A percentile compares a stretch with the other conserved stretches of the same genome.
Conservation (phyloP, 1,140 invertebrate genomes). For the Asbolus verrucosus region DNA sequence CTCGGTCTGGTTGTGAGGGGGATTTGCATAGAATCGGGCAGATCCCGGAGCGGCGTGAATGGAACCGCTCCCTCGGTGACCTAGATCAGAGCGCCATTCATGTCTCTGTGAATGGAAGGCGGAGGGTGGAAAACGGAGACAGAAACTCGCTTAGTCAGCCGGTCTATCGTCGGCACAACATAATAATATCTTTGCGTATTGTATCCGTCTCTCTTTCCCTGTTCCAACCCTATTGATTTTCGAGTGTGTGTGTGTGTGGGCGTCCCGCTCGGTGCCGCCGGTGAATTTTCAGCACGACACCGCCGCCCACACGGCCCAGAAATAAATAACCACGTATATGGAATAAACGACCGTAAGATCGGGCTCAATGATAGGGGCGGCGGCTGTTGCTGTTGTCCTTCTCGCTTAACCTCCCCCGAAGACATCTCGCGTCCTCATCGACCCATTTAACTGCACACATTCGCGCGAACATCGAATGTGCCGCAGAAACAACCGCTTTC, state of each 20-base stretch:
- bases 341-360: slow-evolving; percentile 13
- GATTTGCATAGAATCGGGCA: slow-evolving; percentile 8
- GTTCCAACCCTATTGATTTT: slow-evolving; percentile 46
- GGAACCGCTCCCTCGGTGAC: slow-evolving; percentile 51
- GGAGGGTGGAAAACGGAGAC: slow-evolving; percentile 44
- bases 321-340: slow-evolving; percentile 38
- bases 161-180: slow-evolving; percentile 34
- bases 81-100: slow-evolving; percentile 57
- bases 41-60: slow-evolving; percentile 46
- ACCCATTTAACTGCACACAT: not conserved
- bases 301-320: slow-evolving; percentile 25
- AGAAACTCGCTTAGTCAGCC: slow-evolving; percentile 43
- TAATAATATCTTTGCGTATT: slow-evolving; percentile 39
- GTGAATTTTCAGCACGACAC: slow-evolving; percentile 42
- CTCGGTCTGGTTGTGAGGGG: slow-evolving; percentile 24
- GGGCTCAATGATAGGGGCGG: slow-evolving; percentile 19
- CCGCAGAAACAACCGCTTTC: not conserved
- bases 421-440: not conserved
- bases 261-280: slow-evolving; percentile 17
- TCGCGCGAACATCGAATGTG: not conserved
- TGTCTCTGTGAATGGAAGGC: slow-evolving; percentile 53
- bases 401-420: not conserved
- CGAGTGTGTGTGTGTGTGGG: slow-evolving; percentile 32
- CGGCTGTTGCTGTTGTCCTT: no score
- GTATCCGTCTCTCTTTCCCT: slow-evolving; percentile 36